Percentiles rank a stretch among this genome's conserved stretches.
Conservation (phyloP, 1,140 invertebrate species). For the Papilio machaon region DNA sequence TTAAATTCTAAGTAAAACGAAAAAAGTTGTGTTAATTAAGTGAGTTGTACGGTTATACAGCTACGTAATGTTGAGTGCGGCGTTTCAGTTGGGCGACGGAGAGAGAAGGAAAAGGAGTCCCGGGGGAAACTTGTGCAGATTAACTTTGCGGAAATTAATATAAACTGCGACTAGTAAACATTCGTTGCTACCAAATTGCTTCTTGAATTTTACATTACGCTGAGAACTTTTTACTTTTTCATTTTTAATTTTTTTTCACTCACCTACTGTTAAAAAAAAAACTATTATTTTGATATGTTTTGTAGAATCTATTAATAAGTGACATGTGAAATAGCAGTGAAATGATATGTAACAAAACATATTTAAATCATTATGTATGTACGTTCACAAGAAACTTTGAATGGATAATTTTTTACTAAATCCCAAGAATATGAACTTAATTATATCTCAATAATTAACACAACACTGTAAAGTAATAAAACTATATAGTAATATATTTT, state of each 20-base stretch:
- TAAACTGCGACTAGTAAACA: conserved; percentile 1
- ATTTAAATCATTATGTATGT: too few relatives aligned
- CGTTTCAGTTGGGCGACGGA: background rate
- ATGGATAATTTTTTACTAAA: too few relatives aligned
- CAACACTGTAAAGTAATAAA: too few relatives aligned
- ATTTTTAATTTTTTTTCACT: background rate
- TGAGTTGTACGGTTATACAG: background rate
- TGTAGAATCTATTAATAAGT: too few relatives aligned
- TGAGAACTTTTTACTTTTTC: background rate
- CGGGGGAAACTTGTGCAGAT: background rate
- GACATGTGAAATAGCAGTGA: too few relatives aligned
- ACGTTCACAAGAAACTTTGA: too few relatives aligned
- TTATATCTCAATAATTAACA: too few relatives aligned
- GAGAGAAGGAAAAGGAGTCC: background rate
- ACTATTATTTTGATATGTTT: too few relatives aligned
- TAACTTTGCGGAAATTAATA: conserved; percentile 17
- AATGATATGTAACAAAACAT: too few relatives aligned
- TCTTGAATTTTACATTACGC: background rate
- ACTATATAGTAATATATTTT: too few relatives aligned
- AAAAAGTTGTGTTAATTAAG: background rate
- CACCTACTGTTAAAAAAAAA: background rate
- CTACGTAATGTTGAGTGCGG: background rate
- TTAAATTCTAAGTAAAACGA: background rate
- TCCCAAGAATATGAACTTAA: too few relatives aligned
- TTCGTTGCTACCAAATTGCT: background rate